Conservation (phyloP, 1,140 invertebrate species). For the Aleiodes sp. region DNA sequence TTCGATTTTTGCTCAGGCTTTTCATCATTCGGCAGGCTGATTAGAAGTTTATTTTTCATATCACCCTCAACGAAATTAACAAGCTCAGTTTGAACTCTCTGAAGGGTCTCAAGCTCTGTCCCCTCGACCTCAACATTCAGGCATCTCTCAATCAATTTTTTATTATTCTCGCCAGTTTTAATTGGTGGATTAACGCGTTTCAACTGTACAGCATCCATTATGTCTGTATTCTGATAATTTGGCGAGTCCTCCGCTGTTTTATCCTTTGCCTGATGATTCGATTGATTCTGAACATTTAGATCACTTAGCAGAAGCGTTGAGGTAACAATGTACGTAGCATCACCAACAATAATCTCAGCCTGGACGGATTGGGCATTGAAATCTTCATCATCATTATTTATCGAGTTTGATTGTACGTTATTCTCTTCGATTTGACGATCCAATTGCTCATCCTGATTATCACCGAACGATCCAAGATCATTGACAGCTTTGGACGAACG, state of each 20-base stretch:
- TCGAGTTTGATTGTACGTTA: conserved; percentile 8
- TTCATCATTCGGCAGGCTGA: not conserved
- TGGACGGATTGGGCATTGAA: conserved; percentile 35
- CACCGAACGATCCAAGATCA: too few relatives aligned
- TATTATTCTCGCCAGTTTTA: conserved; percentile 34
- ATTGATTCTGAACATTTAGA: conserved; percentile 25
- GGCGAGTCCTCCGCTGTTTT: conserved; percentile 26
- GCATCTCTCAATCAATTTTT: conserved; percentile 52
- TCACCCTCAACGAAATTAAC: conserved; percentile 56
- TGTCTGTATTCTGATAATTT: conserved; percentile 54
- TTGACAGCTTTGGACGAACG: conserved; percentile 48
- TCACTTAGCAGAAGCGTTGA: conserved; percentile 50
- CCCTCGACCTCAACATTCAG: conserved; percentile 60
- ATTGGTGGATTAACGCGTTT: conserved; percentile 47
- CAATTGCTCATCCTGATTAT: too few relatives aligned
- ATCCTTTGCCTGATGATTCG: conserved; percentile 32
- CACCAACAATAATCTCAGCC: conserved; percentile 55
- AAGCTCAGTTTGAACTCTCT: conserved; percentile 52
- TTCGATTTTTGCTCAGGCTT: conserved; percentile 26
- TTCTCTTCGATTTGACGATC: conserved; percentile 33
- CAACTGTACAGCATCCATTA: conserved; percentile 58
- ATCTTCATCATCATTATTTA: conserved; percentile 3
- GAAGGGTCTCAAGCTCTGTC: conserved; percentile 49
- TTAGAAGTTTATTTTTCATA: conserved; percentile 46
- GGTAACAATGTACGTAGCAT: conserved; percentile 56